These are phyloP conservation scores for Pecten maximus DNA, from an alignment of 2,888 invertebrate species.

Conservation along the genomic window DNA sequence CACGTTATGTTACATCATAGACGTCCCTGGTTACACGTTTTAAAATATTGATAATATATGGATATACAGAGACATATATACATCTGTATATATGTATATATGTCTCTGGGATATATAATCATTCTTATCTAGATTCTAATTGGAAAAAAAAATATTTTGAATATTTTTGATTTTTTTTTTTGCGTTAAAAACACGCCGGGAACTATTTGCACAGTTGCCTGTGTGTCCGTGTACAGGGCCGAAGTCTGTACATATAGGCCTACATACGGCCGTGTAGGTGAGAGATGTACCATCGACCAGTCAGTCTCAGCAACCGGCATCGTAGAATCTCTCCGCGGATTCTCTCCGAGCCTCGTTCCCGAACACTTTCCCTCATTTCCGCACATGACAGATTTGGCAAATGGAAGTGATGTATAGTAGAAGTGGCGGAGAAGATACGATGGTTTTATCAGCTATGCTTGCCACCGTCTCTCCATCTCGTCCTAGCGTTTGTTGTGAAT, in stretches of 20 bases:
- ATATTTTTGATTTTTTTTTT: not conserved
- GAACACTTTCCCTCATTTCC: slow-evolving; percentile 51
- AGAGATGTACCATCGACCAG: not conserved
- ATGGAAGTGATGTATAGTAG: slow-evolving; percentile 6
- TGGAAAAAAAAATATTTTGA: too few relatives aligned
- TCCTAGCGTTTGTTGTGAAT: slow-evolving; percentile 3
- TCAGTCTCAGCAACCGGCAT: slow-evolving; percentile 41
- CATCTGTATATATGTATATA: too few relatives aligned
- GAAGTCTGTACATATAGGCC: not conserved
- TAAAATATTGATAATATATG: too few relatives aligned
- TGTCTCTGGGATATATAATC: too few relatives aligned
- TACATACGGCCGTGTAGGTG: not conserved
- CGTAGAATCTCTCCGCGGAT: slow-evolving; percentile 53
- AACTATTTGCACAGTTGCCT: slow-evolving; percentile 15
- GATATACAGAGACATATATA: too few relatives aligned
- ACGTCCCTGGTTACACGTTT: too few relatives aligned
- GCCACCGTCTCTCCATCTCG: not conserved
- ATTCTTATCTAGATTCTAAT: too few relatives aligned
- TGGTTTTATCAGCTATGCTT: not conserved
- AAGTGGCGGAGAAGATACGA: slow-evolving; percentile 24
- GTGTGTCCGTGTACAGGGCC: not conserved
- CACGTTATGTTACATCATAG: too few relatives aligned
- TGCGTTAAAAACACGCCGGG: not conserved
- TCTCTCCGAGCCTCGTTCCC: slow-evolving; percentile 51
- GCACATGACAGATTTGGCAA: slow-evolving; percentile 33